A percentile compares a stretch with the other conserved stretches of the same genome.
Conservation (phyloP, 2,797 vertebrate genomes). For the Rhincodon typus region DNA sequence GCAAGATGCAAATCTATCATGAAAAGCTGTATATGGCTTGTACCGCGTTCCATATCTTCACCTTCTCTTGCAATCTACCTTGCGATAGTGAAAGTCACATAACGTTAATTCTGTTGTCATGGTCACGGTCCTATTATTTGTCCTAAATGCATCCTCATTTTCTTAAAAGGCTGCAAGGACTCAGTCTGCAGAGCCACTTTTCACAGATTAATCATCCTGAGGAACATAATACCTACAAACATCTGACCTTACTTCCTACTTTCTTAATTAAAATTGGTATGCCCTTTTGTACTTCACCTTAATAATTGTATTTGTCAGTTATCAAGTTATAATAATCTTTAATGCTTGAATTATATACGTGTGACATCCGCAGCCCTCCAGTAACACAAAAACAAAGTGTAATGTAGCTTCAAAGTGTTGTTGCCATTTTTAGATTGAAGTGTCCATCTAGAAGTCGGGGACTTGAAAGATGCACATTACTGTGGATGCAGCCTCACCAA, state of each 20-base stretch:
- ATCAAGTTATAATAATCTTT: background rate
- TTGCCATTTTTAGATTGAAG: background rate
- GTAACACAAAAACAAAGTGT: background rate
- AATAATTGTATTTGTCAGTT: background rate
- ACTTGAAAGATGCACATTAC: background rate
- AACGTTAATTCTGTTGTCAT: background rate
- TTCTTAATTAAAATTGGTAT: background rate
- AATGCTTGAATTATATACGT: background rate
- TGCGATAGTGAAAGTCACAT: background rate
- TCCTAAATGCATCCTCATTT: background rate
- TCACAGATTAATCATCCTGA: background rate
- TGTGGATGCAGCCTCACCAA: background rate
- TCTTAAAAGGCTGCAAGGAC: background rate
- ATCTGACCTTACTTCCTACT: background rate
- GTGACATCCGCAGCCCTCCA: background rate
- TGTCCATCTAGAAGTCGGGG: background rate
- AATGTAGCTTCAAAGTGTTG: background rate
- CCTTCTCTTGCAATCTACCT: background rate
- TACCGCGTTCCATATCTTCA: background rate
- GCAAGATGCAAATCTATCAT: background rate
- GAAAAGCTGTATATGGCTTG: background rate
- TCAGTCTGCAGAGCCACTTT: background rate
- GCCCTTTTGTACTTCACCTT: background rate
- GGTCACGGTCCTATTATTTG: background rate
- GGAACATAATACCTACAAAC: background rate